A percentile compares a stretch with the other conserved stretches of the same genome.
These are phyloP conservation scores for Pagrus major DNA, from an alignment of 2,113 vertebrate genomes.

Conservation along the genomic window DNA sequence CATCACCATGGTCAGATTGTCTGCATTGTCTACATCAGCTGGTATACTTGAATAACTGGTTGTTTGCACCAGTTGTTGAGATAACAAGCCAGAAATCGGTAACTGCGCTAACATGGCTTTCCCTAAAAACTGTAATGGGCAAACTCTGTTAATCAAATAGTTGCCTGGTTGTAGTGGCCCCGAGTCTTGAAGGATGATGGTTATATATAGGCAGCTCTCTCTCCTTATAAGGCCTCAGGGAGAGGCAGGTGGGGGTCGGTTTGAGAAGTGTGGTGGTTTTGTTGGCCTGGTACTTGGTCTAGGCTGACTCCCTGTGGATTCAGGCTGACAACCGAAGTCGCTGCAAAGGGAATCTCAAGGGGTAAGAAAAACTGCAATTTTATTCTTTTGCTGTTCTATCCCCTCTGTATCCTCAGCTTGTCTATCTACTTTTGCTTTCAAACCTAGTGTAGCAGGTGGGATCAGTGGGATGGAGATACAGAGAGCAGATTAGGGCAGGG, in stretches of 20 bases:
- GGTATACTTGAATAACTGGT: background rate
- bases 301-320: conserved; percentile 82
- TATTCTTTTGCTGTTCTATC: conserved; percentile 5
- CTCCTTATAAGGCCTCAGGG: conserved; percentile 78
- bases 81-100: conserved; percentile 6
- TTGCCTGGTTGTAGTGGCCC: conserved; percentile 47
- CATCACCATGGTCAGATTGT: conserved; percentile 11
- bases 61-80: background rate
- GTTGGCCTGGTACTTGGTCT: conserved; percentile 76
- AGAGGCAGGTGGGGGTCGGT: conserved; percentile 71
- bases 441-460: conserved; percentile 21
- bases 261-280: conserved; percentile 73
- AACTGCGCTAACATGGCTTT: background rate
- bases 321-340: conserved; percentile 76
- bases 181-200: conserved; percentile 75
- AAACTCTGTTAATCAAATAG: conserved; percentile 50
- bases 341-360: conserved; percentile 74
- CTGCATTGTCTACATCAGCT: conserved; percentile 19
- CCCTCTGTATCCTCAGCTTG: conserved; percentile 10
- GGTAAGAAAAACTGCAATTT: conserved; percentile 72
- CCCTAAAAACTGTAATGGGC: conserved; percentile 22
- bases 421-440: conserved; percentile 2
- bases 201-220: conserved; percentile 83
- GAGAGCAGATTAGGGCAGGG: conserved; percentile 12
- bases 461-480: conserved; percentile 12